Evolutionary conservation across 2,113 vertebrate genomes (phyloP).

Genomic region (Leucoraja erinaceus): DNA sequence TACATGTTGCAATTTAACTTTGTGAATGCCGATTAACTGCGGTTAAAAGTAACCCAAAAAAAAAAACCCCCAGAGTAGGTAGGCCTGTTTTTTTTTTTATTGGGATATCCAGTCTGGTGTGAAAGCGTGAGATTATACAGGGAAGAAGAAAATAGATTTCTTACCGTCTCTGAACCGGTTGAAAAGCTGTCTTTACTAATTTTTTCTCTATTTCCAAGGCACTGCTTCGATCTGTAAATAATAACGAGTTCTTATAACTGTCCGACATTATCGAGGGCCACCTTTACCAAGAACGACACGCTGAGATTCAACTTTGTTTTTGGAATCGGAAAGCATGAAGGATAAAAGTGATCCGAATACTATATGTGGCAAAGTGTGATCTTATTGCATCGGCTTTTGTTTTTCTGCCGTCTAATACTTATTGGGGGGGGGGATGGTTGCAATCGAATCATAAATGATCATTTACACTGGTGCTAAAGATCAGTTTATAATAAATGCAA

Average conservation of each 20-base stretch:
- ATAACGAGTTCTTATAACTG: slow-evolving; percentile 43
- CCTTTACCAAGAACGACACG: background rate
- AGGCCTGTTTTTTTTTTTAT: no score
- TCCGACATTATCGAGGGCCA: background rate
- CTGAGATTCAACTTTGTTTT: slow-evolving; percentile 22
- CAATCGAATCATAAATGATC: slow-evolving; percentile 27
- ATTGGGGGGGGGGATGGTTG: slow-evolving; percentile 18
- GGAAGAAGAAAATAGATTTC: slow-evolving; percentile 44
- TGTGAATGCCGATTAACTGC: background rate
- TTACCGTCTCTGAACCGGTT: slow-evolving; percentile 80
- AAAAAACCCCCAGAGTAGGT: background rate
- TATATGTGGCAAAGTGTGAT: background rate
- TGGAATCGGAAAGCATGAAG: slow-evolving; percentile 22
- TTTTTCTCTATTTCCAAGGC: slow-evolving; percentile 92
- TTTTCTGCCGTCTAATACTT: slow-evolving; percentile 2
- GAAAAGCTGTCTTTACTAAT: slow-evolving; percentile 80
- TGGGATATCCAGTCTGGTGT: background rate
- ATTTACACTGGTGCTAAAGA: background rate
- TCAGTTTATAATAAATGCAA: slow-evolving; percentile 36
- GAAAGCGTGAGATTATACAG: slow-evolving; percentile 11
- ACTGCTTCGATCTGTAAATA: slow-evolving; percentile 81
- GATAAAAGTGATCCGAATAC: slow-evolving; percentile 1
- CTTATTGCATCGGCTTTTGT: background rate
- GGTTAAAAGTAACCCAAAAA: background rate
- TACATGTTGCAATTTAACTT: slow-evolving; percentile 3